A percentile compares a stretch with the other conserved stretches of the same genome.
Conservation (phyloP, 2,888 invertebrate genomes). For the Aethes cnicana region DNA sequence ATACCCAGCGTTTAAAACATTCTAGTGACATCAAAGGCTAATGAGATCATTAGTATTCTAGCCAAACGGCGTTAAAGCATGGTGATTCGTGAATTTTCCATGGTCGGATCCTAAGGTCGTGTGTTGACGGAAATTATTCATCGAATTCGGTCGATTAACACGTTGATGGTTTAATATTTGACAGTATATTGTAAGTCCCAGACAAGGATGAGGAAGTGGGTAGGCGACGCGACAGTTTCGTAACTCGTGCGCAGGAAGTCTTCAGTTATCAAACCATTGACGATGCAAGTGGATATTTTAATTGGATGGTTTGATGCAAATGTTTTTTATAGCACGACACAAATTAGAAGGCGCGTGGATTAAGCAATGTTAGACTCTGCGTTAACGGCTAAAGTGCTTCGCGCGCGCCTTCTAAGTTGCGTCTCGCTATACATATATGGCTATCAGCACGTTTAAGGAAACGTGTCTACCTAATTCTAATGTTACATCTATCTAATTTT, state of each 20-base stretch:
- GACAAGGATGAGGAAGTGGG: conserved; percentile 64
- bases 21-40: neutral
- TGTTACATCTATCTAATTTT: too few relatives aligned
- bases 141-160: conserved; percentile 14
- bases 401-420: too few relatives aligned
- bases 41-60: conserved; percentile 23
- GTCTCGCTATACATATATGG: too few relatives aligned
- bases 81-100: conserved; percentile 24
- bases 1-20: too few relatives aligned
- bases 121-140: conserved; percentile 18
- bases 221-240: conserved; percentile 59
- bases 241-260: conserved; percentile 60
- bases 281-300: conserved; percentile 38
- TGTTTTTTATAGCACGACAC: conserved; percentile 15
- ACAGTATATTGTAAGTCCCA: conserved; percentile 31
- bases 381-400: too few relatives aligned
- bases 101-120: conserved; percentile 22
- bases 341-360: conserved; percentile 30
- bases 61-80: conserved; percentile 13
- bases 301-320: conserved; percentile 32
- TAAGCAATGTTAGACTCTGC: too few relatives aligned
- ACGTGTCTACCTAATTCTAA: too few relatives aligned
- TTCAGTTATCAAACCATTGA: conserved; percentile 51
- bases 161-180: conserved; percentile 27
- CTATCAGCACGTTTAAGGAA: too few relatives aligned